These are phyloP conservation scores for Esperia sulphurella DNA, from an alignment of 2,888 invertebrate genomes.

Conservation along the genomic window DNA sequence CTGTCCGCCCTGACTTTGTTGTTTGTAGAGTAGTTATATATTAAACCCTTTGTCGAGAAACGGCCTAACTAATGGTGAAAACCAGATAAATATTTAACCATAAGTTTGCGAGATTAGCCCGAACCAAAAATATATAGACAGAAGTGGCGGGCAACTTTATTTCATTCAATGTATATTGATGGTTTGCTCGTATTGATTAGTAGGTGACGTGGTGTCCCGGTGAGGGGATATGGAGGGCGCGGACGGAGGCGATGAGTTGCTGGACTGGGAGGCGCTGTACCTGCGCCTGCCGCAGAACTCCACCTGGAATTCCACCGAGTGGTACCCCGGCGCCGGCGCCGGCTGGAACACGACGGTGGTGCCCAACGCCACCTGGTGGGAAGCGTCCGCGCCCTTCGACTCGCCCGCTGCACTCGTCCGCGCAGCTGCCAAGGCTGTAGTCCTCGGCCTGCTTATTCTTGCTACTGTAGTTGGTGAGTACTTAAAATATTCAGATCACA, in stretches of 20 bases:
- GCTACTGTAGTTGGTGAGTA: constrained; percentile 81
- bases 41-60: no score
- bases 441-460: constrained; percentile 80
- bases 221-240: constrained; percentile 74
- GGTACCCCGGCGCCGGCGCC: constrained; percentile 39
- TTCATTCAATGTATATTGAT: neutral
- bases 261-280: constrained; percentile 69
- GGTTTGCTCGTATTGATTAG: constrained; percentile 23
- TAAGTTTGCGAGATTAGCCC: no score
- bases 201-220: constrained; percentile 54
- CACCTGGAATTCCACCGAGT: constrained; percentile 57
- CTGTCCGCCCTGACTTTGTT: no score
- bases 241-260: constrained; percentile 58
- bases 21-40: no score
- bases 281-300: constrained; percentile 52
- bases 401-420: constrained; percentile 77
- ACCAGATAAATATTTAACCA: no score
- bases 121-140: no score
- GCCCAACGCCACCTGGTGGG: constrained; percentile 62
- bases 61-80: no score
- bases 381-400: constrained; percentile 67
- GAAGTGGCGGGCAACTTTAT: no score
- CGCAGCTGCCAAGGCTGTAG: constrained; percentile 80
- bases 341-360: constrained; percentile 54
- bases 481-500: neutral